Percentiles rank a stretch among this genome's conserved stretches.
Conservation (phyloP, 1,140 invertebrate species). For the Ptiloglossa arizonensis region DNA sequence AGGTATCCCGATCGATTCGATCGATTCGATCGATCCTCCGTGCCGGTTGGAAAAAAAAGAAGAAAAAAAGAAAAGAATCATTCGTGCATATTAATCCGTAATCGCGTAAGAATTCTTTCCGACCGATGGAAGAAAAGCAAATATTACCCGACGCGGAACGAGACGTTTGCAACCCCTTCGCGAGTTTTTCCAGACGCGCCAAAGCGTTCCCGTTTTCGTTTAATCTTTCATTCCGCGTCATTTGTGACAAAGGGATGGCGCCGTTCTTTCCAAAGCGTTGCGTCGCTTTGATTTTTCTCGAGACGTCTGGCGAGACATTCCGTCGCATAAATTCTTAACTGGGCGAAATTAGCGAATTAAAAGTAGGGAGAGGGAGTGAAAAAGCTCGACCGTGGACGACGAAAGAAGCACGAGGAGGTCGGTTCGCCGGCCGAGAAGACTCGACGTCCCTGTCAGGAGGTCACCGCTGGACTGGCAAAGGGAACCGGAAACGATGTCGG, state of each 20-base stretch:
- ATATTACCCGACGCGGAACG: background rate
- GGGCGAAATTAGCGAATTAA: slow-evolving; percentile 82
- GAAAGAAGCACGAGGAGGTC: slow-evolving; percentile 26
- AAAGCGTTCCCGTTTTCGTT: slow-evolving; percentile 68
- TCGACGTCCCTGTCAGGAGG: slow-evolving; percentile 27
- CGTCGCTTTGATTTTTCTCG: slow-evolving; percentile 81
- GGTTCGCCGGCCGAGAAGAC: background rate
- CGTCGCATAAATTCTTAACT: slow-evolving; percentile 81
- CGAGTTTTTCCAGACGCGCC: slow-evolving; percentile 30
- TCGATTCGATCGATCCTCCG: background rate
- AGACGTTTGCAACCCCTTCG: background rate
- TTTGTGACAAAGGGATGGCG: slow-evolving; percentile 75
- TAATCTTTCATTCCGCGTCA: slow-evolving; percentile 79
- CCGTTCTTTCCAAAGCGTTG: slow-evolving; percentile 66
- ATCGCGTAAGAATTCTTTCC: background rate
- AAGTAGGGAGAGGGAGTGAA: slow-evolving; percentile 65
- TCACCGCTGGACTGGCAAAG: slow-evolving; percentile 8
- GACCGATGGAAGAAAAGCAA: background rate
- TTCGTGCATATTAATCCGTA: background rate
- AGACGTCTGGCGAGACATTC: slow-evolving; percentile 75
- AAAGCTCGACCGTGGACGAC: slow-evolving; percentile 38
- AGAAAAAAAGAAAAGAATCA: background rate
- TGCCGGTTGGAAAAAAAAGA: background rate
- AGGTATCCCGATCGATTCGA: slow-evolving; percentile 8
- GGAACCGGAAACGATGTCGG: slow-evolving; percentile 20